These are phyloP conservation scores for Nycticorax nycticorax DNA, from an alignment of 2,113 vertebrate genomes.

Conservation along the genomic window DNA sequence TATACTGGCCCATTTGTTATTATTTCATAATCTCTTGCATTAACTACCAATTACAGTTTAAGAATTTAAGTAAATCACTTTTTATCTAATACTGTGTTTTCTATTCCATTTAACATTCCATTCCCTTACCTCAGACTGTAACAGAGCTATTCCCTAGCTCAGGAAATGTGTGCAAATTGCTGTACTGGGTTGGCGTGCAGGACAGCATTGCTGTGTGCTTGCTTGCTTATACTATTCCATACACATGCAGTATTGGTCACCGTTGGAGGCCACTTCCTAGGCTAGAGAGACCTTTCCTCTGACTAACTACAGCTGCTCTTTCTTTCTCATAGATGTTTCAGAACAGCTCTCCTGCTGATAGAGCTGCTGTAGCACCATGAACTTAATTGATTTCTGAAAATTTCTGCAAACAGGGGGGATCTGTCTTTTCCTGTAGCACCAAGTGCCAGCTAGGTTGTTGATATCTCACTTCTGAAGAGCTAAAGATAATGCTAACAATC, in stretches of 20 bases:
- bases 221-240: neutral
- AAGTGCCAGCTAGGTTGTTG: neutral
- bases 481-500: neutral
- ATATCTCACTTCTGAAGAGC: neutral
- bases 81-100: neutral
- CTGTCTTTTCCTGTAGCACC: neutral
- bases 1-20: neutral
- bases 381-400: neutral
- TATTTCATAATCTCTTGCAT: neutral
- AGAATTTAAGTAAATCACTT: neutral
- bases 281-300: neutral
- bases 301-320: neutral
- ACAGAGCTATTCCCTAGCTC: neutral
- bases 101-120: neutral
- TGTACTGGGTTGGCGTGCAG: neutral
- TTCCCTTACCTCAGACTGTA: neutral
- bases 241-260: neutral
- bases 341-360: neutral
- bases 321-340: neutral
- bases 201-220: neutral
- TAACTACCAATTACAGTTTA: rapidly evolving
- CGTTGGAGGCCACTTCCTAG: neutral
- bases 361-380: neutral
- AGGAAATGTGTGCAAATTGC: neutral
- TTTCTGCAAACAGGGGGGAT: neutral